Evolutionary conservation across 2,888 invertebrate genomes (phyloP), one percentile per base, ranked within the genome.

Genomic region (Xestia xanthographa): DNA sequence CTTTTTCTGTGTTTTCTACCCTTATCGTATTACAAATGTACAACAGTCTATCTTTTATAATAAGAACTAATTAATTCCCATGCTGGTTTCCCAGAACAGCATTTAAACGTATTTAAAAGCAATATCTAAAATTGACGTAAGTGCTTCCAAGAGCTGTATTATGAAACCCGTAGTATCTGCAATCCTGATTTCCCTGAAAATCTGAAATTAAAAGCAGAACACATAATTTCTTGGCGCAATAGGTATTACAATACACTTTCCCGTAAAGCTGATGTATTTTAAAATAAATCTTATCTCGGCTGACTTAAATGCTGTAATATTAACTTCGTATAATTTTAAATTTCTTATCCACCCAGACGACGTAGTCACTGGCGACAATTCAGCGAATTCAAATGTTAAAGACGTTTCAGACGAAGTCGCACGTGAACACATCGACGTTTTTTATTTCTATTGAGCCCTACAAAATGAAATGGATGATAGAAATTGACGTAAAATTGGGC

Each of bases 281-380:
- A 84, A 89, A 90, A 92, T 91, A 93, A 92, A 92, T 92, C 91
- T 92, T 90, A 91, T 92, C 89, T 70, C 63, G 67, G 60, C 48
- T 92, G 90, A 91, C 90, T 87, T 90, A 92, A 92, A 94, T 92
- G 91, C 90, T 91, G 93, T 92, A 91, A 91, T 92, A 92, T 92
- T 92, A 92, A 92, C 90, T 91, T 90, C 82, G 92, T 91, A 93
- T 93, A 93, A 93, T 93, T 94, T 92, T 82, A 88, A 89, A 90
- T 92, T 80, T 90, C 91, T 92, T 93, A 93, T 93, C 93, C 92
- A 75, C 88, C 56, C 87, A 90, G 88, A 89, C 89, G 87, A 90
- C 87, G 77, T 67, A 90, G 89, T 89, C 85, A 82, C 86, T 88
- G 86, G 88, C 84, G 66, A 83, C 77, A 77, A 82, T 82, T 84